phyloP scores from a whole-genome alignment of 2,113 vertebrate genomes.

The Upupa epops region DNA sequence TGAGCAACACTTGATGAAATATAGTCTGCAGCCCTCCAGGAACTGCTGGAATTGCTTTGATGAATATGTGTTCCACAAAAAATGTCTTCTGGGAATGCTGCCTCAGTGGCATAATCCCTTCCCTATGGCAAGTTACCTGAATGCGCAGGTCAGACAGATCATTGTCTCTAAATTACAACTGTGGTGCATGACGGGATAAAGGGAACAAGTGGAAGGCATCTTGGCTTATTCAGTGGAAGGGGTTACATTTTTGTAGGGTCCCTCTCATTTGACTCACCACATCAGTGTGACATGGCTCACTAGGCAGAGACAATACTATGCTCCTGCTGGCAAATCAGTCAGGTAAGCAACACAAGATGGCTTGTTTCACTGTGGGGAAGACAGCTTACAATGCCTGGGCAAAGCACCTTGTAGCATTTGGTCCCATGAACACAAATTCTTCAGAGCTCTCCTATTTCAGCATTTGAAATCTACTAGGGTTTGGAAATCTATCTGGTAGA shows the following conservation, averaged over 20 bases:
- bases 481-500: neutral
- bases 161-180: neutral
- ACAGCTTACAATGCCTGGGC: neutral
- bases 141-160: neutral
- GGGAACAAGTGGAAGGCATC: neutral
- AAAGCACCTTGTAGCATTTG: neutral
- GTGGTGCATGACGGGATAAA: neutral
- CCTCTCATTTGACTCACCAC: neutral
- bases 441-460: neutral
- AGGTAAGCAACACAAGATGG: neutral
- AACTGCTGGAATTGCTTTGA: conserved; percentile 16
- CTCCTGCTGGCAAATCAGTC: neutral
- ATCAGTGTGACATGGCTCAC: neutral
- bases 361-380: neutral
- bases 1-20: neutral
- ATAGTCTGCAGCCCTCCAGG: neutral
- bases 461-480: neutral
- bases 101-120: neutral
- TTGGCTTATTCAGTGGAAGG: neutral
- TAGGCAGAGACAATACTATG: neutral
- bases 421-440: neutral
- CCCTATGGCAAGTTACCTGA: neutral
- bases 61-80: conserved; percentile 1
- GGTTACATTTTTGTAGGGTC: neutral
- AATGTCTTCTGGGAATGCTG: neutral